These are phyloP conservation scores for Melolontha melolontha DNA, from an alignment of 2,888 invertebrate species.

Conservation along the genomic window DNA sequence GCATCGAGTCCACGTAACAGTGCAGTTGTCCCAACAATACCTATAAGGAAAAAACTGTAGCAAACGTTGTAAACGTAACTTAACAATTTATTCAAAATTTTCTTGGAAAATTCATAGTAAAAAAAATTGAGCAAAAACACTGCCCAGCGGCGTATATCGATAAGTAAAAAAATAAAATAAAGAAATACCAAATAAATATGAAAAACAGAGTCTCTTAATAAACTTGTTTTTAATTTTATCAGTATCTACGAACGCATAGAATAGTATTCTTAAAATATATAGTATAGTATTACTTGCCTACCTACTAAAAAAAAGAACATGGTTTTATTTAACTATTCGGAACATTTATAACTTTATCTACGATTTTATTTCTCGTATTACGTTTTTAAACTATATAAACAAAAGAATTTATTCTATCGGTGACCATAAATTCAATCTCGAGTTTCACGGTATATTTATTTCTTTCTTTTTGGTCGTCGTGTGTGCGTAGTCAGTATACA, in stretches of 20 bases:
- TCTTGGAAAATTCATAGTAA: too few species aligned
- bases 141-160: too few species aligned
- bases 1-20: too few species aligned
- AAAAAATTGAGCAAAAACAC: too few species aligned
- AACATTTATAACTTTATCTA: constrained; percentile 43
- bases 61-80: too few species aligned
- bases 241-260: background rate
- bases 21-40: too few species aligned
- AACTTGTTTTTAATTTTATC: constrained; percentile 1
- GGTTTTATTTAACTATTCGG: constrained; percentile 18
- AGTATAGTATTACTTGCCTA: constrained; percentile 8
- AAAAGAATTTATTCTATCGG: constrained; percentile 40
- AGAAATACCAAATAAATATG: too few species aligned
- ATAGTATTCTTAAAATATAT: background rate
- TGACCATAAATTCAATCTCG: constrained; percentile 42
- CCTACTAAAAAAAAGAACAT: constrained; percentile 28
- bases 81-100: too few species aligned
- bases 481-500: constrained; percentile 9
- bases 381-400: constrained; percentile 40
- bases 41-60: too few species aligned
- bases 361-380: constrained; percentile 39
- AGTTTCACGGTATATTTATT: constrained; percentile 29
- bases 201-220: background rate
- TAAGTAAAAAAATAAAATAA: too few species aligned
- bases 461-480: constrained; percentile 29